phyloP scores from a whole-genome alignment of 2,888 invertebrate species.

The Drosophila austrosaltans region DNA sequence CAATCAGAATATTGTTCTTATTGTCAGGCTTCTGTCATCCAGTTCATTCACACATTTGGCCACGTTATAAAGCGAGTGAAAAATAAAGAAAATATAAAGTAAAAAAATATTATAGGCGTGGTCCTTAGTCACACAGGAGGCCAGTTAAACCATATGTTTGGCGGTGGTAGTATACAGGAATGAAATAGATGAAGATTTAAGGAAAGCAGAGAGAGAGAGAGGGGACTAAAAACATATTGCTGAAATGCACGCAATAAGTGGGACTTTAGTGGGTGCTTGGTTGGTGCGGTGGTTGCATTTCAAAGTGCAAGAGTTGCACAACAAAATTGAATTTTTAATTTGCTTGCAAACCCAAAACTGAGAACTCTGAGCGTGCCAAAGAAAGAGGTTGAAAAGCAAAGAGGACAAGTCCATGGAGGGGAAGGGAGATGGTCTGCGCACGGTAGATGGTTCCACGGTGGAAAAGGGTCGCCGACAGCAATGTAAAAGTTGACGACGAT shows the following conservation, averaged over 20 bases:
- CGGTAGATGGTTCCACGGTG: background rate
- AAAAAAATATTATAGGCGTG: slow-evolving; percentile 9
- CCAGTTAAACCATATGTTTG: background rate
- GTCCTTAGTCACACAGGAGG: slow-evolving; percentile 6
- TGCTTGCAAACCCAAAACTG: slow-evolving; percentile 33
- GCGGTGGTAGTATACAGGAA: background rate
- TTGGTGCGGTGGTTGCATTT: slow-evolving; percentile 12
- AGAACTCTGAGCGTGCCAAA: background rate
- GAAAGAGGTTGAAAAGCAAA: background rate
- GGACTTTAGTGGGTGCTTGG: background rate
- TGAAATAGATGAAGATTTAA: background rate
- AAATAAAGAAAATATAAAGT: background rate
- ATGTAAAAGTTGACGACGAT: slow-evolving; percentile 9
- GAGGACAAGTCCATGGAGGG: background rate
- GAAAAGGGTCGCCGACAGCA: too few relatives aligned
- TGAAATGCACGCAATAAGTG: slow-evolving; percentile 51
- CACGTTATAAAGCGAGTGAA: too few relatives aligned
- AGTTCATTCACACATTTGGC: background rate
- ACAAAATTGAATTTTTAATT: slow-evolving; percentile 68
- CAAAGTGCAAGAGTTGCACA: slow-evolving; percentile 61
- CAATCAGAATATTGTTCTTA: too few relatives aligned
- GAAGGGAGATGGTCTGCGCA: background rate
- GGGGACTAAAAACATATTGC: slow-evolving; percentile 56
- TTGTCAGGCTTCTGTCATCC: too few relatives aligned
- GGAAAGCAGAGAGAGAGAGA: background rate